Conservation (phyloP, 2,113 vertebrate genomes). For the Nothoprocta perdicaria region DNA sequence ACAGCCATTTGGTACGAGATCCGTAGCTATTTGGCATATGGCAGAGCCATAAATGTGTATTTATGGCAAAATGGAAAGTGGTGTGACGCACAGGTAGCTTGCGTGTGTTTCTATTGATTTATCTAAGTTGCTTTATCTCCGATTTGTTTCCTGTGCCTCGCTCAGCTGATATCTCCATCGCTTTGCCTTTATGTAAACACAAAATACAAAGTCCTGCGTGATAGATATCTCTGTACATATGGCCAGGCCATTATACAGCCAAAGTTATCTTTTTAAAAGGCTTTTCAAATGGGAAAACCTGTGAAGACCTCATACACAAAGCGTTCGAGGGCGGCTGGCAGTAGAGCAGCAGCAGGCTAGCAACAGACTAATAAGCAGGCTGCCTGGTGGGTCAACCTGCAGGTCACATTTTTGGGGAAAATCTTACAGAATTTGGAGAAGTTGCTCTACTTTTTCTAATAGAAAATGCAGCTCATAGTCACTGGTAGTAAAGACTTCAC, state of each 20-base stretch:
- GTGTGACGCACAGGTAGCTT: neutral
- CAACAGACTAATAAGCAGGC: neutral
- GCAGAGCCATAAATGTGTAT: neutral
- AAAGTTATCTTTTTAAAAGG: neutral
- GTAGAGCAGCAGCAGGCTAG: neutral
- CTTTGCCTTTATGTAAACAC: neutral
- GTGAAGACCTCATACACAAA: neutral
- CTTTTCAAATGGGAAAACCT: neutral
- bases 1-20: neutral
- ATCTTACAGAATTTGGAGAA: conserved; percentile 5
- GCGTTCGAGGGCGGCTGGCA: neutral
- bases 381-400: neutral
- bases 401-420: neutral
- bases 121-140: neutral
- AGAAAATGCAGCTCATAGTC: neutral
- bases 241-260: neutral
- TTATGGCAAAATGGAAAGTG: neutral
- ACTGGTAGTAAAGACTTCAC: neutral
- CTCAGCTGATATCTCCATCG: neutral
- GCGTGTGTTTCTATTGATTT: neutral
- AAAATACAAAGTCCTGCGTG: neutral
- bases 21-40: neutral
- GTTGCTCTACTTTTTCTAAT: neutral
- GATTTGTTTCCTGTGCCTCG: neutral
- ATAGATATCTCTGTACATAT: neutral